Conservation (phyloP, 2,797 vertebrate species). For the Rhinatrema bivittatum region DNA sequence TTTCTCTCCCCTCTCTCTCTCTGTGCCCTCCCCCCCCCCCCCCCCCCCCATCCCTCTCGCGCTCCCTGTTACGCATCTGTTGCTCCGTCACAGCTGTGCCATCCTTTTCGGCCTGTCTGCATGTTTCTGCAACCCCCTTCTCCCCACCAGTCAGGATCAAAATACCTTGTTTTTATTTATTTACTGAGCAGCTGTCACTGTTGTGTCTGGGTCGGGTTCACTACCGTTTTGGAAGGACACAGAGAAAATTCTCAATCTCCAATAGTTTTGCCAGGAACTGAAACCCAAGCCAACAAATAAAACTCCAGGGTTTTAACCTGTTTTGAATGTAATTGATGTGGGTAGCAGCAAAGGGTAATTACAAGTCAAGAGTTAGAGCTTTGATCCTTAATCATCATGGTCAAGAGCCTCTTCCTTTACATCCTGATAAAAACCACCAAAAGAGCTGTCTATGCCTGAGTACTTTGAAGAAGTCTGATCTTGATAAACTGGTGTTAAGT, state of each 20-base stretch:
- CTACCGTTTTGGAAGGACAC: slow-evolving; percentile 54
- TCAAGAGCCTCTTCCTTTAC: too few relatives aligned
- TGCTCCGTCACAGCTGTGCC: slow-evolving; percentile 66
- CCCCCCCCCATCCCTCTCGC: slow-evolving; percentile 12
- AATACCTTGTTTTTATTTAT: slow-evolving; percentile 88
- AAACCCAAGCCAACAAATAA: slow-evolving; percentile 31
- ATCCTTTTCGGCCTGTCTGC: slow-evolving; percentile 42
- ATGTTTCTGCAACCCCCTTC: slow-evolving; percentile 19
- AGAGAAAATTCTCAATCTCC: slow-evolving; percentile 68
- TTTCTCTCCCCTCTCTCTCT: slow-evolving; percentile 38
- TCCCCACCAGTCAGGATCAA: slow-evolving; percentile 61
- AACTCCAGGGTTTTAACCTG: neutral
- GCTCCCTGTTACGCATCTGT: slow-evolving; percentile 63
- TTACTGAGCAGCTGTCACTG: slow-evolving; percentile 82
- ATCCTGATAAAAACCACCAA: too few relatives aligned
- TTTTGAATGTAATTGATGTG: slow-evolving; percentile 25
- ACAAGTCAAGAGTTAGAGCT: too few relatives aligned
- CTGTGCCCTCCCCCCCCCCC: too few relatives aligned
- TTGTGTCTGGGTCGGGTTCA: slow-evolving; percentile 86
- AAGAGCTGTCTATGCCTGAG: too few relatives aligned
- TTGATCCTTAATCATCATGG: too few relatives aligned
- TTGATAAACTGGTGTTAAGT: too few relatives aligned
- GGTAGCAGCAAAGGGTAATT: too few relatives aligned
- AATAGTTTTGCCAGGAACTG: slow-evolving; percentile 64
- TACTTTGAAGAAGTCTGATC: too few relatives aligned